These are phyloP conservation scores for Polypterus bichir DNA, from an alignment of 2,113 vertebrate species.

Conservation along the genomic window DNA sequence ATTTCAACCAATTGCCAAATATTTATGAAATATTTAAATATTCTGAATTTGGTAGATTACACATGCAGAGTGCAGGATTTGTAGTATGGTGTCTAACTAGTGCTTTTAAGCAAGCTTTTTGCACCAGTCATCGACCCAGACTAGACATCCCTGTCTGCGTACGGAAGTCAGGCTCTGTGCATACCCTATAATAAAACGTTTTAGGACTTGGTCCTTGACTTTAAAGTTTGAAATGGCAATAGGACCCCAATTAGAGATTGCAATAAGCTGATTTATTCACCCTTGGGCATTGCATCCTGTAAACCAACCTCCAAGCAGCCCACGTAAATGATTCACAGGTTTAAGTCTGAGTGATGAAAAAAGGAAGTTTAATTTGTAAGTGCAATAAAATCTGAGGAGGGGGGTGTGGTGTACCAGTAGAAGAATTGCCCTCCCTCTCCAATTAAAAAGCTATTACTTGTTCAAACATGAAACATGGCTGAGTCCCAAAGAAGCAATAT, in stretches of 20 bases:
- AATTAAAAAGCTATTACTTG: constrained; percentile 35
- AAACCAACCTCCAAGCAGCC: not conserved
- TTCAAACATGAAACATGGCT: constrained; percentile 21
- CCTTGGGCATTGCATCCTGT: constrained; percentile 11
- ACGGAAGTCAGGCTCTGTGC: too few species aligned
- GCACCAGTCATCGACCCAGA: too few species aligned
- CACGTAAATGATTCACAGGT: constrained; percentile 25
- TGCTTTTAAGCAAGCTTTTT: too few species aligned
- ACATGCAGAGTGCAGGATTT: too few species aligned
- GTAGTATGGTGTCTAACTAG: too few species aligned
- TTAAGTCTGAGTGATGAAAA: constrained; percentile 15
- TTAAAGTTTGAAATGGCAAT: not conserved
- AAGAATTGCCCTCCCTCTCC: constrained; percentile 3
- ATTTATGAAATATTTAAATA: too few species aligned
- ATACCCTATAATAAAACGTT: too few species aligned
- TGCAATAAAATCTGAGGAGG: constrained; percentile 34
- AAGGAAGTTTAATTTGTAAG: constrained; percentile 41
- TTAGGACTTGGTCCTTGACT: not conserved
- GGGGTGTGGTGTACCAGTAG: constrained; percentile 21
- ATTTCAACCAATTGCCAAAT: too few species aligned
- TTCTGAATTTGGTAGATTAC: too few species aligned
- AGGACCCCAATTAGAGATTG: not conserved
- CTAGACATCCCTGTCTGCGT: too few species aligned
- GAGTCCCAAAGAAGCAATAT: constrained; percentile 26
- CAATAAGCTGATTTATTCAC: not conserved